Evolutionary conservation across 2,113 vertebrate species (phyloP).

Genomic region (Saccopteryx leptura): DNA sequence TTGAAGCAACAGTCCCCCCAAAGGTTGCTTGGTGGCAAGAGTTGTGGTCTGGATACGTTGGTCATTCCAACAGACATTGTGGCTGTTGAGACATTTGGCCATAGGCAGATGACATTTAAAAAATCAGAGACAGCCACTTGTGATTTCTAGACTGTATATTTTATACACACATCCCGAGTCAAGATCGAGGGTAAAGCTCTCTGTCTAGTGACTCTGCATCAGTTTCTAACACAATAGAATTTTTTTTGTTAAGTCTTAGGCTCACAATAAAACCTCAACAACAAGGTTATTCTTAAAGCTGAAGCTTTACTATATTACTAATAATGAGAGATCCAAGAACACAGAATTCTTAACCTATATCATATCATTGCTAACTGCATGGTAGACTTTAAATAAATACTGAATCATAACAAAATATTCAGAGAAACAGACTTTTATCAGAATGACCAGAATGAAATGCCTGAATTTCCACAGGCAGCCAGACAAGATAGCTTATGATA

Average conservation of each 20-base stretch:
- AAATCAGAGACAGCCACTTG: conserved; percentile 53
- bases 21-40: conserved; percentile 46
- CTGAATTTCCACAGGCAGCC: conserved; percentile 35
- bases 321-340: neutral
- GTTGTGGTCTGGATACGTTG: neutral
- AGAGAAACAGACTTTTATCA: conserved; percentile 1
- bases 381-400: conserved; percentile 37
- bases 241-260: neutral
- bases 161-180: neutral
- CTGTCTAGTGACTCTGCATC: neutral
- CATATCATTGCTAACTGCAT: neutral
- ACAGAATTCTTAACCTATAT: conserved; percentile 44
- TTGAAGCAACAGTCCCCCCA: neutral
- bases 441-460: conserved; percentile 15
- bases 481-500: conserved; percentile 48
- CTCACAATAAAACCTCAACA: conserved; percentile 26
- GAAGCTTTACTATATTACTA: conserved; percentile 27
- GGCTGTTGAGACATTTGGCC: conserved; percentile 18
- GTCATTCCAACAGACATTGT: conserved; percentile 59
- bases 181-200: neutral
- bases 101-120: conserved; percentile 32
- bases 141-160: conserved; percentile 52
- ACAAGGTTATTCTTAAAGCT: conserved; percentile 39
- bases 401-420: conserved; percentile 30
- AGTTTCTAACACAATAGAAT: conserved; percentile 26